Evolutionary conservation across 2,113 vertebrate genomes (phyloP).

Genomic region (Xerus inauris): DNA sequence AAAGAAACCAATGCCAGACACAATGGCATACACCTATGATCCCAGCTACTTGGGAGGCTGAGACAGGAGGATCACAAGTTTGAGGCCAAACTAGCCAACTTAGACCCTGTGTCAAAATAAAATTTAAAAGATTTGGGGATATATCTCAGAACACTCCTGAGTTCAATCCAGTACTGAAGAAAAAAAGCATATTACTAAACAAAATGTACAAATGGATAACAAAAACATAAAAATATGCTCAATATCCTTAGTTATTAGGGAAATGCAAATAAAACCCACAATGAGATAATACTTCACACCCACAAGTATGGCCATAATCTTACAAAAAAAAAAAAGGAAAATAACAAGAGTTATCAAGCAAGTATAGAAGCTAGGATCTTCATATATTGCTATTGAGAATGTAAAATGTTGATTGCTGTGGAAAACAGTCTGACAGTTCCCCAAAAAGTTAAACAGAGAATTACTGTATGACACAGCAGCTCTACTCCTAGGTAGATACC

Average conservation of each 20-base stretch:
- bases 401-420: slow-evolving; percentile 8
- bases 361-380: not conserved
- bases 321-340: not conserved
- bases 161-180: not conserved
- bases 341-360: not conserved
- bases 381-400: not conserved
- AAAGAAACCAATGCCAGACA: too few relatives aligned
- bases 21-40: too few relatives aligned
- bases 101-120: not conserved
- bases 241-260: not conserved
- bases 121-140: not conserved
- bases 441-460: slow-evolving; percentile 24
- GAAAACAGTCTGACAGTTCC: not conserved
- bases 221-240: not conserved
- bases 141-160: not conserved
- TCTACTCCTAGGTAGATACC: not conserved
- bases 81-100: not conserved
- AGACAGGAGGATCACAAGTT: too few relatives aligned
- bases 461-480: not conserved
- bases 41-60: too few relatives aligned
- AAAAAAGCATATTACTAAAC: not conserved
- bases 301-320: not conserved
- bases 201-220: not conserved
- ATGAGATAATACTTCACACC: not conserved
- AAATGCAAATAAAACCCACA: slow-evolving; percentile 30